Evolutionary conservation across 1,140 invertebrate genomes (phyloP).

Genomic region (Hesperophylax magnus): DNA sequence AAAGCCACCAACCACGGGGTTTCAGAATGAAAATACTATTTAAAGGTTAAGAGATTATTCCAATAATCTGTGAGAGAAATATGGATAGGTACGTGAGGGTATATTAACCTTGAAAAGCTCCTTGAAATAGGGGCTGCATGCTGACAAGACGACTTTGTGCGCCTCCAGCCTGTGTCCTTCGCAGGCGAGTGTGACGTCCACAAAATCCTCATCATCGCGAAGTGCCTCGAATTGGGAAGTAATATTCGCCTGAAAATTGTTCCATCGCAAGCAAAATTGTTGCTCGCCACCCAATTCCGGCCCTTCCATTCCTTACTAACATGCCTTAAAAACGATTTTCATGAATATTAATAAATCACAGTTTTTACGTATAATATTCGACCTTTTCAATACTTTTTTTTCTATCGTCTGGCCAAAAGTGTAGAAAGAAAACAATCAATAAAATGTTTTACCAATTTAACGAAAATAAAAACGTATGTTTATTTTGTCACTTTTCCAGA

Average conservation of each 20-base stretch:
- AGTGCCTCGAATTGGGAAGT: conserved; percentile 85
- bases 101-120: conserved; percentile 81
- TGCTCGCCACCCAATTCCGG: conserved; percentile 78
- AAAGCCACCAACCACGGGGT: too few relatives aligned
- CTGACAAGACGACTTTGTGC: conserved; percentile 85
- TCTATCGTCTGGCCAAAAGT: conserved; percentile 71
- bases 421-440: conserved; percentile 72
- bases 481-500: conserved; percentile 68
- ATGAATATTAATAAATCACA: conserved; percentile 69
- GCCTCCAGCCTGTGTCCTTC: conserved; percentile 83
- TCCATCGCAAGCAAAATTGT: conserved; percentile 94
- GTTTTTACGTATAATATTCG: conserved; percentile 39
- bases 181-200: conserved; percentile 87
- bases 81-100: conserved; percentile 2
- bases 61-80: background rate
- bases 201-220: conserved; percentile 84
- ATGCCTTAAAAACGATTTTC: conserved; percentile 71
- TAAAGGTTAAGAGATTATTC: conserved; percentile 24
- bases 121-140: conserved; percentile 86
- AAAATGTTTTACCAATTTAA: conserved; percentile 72
- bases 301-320: conserved; percentile 72
- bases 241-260: conserved; percentile 93
- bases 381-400: conserved; percentile 45
- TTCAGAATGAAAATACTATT: background rate
- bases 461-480: conserved; percentile 71